Evolutionary conservation across 2,113 vertebrate species (phyloP), one percentile per base, ranked within the genome.

Genomic region (Ameiurus melas): DNA sequence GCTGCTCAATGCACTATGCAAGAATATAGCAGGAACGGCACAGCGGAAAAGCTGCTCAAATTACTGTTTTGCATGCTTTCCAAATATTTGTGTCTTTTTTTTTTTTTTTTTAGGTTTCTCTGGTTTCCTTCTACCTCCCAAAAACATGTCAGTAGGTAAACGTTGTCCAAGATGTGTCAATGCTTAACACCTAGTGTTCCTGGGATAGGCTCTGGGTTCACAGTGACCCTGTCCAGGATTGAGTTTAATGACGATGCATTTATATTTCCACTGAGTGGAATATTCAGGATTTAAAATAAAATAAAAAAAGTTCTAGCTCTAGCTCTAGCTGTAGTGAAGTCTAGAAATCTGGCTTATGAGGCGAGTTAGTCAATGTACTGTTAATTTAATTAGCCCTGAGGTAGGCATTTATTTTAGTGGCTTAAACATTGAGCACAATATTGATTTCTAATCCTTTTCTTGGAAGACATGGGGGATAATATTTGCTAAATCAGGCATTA

Each of bases 401-500:
- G 36, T 43, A 22, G 2, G 3, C 71, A 13, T 77, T 47, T 77
- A 77, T 47, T 27, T 47, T 25, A 25, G 39, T 13, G 39, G 39
- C 39, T 77, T 77, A 77, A 43, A 25, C 39, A 25, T 27, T 25
- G 36, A 75, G 20, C 71, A 43, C 71, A 22, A 75, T 71, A 73
- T 73, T 17, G 70, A 73, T 73, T 73, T 73, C 70, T 73, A 36
- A 73, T 73, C 70, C 16, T 73, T 73, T 73, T 36, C 33, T 39
- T 20, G 33, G 19, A 73, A 8, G 19, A 36, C 70, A 73, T 20
- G 33, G 17, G 13, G 39, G 22, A 47, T 77, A 47, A 77, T 77
- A 77, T 77, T 25, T 47, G 73, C 73, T 27, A 47, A 77, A 77
- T 77, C 39, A 12, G 8, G 39, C 43, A 77, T 77, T 43, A 77